These are phyloP conservation scores for Oceanodroma tethys DNA, from an alignment of 2,113 vertebrate species.

Conservation along the genomic window DNA sequence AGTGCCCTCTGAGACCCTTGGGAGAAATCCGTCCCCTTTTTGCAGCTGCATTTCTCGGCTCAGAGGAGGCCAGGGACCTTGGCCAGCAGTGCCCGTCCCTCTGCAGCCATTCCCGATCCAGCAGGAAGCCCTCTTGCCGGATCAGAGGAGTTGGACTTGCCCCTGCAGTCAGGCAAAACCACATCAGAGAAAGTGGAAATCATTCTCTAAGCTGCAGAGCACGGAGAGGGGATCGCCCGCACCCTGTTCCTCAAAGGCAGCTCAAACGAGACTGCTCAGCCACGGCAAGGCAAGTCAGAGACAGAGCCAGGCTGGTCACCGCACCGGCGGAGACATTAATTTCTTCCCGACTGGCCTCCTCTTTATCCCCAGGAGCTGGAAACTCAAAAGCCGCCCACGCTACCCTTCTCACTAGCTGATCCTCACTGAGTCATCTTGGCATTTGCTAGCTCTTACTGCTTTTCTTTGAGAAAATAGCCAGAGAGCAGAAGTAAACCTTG, in stretches of 20 bases:
- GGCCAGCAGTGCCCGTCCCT: not conserved
- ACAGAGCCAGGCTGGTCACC: not conserved
- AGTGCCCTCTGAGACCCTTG: not conserved
- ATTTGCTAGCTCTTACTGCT: not conserved
- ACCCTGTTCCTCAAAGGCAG: not conserved
- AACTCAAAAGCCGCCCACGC: not conserved
- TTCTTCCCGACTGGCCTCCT: not conserved
- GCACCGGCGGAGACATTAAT: not conserved
- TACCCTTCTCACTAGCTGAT: not conserved
- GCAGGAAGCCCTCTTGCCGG: not conserved
- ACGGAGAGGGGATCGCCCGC: not conserved
- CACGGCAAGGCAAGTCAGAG: not conserved
- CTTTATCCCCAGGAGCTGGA: not conserved
- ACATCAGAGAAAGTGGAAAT: not conserved
- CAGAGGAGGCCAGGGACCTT: not conserved
- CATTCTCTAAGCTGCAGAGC: not conserved
- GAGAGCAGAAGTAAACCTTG: not conserved
- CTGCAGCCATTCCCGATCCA: not conserved
- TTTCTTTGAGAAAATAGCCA: not conserved
- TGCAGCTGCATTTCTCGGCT: not conserved
- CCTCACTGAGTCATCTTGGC: conserved; percentile 46
- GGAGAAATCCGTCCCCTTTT: not conserved
- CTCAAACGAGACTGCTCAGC: not conserved
- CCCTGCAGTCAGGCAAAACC: not conserved
- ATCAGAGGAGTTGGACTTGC: not conserved